phyloP scores from a whole-genome alignment of 2,797 vertebrate genomes.

The Tadarida brasiliensis region DNA sequence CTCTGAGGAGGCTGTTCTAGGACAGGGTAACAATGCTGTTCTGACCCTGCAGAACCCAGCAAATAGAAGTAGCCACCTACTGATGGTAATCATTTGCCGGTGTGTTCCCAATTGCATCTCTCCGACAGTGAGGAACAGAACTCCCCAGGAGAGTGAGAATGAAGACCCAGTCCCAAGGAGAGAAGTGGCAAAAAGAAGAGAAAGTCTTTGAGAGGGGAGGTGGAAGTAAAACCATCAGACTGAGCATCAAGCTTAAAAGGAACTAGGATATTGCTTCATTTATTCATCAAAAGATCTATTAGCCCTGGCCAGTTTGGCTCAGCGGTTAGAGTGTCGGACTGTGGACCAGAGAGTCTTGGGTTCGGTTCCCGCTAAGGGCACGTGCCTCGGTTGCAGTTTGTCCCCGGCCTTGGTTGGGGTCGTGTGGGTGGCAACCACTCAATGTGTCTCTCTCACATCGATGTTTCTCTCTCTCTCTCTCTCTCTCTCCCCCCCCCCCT shows the following conservation, averaged over 20 bases:
- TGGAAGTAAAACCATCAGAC: neutral
- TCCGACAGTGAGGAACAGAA: neutral
- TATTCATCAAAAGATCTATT: neutral
- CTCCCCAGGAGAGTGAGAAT: neutral
- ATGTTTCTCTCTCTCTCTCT: too few relatives aligned
- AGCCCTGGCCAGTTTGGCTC: too few relatives aligned
- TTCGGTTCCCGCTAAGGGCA: too few relatives aligned
- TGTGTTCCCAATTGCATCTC: neutral
- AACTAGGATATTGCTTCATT: neutral
- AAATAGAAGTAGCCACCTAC: neutral
- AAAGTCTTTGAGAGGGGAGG: neutral
- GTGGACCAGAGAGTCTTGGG: too few relatives aligned
- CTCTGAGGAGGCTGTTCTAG: neutral
- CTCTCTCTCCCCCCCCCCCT: too few relatives aligned
- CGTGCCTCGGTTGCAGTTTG: too few relatives aligned
- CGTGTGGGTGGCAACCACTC: too few relatives aligned
- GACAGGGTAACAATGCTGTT: neutral
- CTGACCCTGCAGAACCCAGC: neutral
- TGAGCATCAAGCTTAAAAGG: neutral
- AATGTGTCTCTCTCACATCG: too few relatives aligned
- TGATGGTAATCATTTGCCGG: neutral
- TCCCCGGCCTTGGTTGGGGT: too few relatives aligned
- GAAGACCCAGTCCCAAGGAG: neutral
- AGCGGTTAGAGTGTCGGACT: too few relatives aligned
- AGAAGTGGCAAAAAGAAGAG: neutral